These are phyloP conservation scores for Euura lappo DNA, from an alignment of 1,140 invertebrate genomes.

Conservation along the genomic window DNA sequence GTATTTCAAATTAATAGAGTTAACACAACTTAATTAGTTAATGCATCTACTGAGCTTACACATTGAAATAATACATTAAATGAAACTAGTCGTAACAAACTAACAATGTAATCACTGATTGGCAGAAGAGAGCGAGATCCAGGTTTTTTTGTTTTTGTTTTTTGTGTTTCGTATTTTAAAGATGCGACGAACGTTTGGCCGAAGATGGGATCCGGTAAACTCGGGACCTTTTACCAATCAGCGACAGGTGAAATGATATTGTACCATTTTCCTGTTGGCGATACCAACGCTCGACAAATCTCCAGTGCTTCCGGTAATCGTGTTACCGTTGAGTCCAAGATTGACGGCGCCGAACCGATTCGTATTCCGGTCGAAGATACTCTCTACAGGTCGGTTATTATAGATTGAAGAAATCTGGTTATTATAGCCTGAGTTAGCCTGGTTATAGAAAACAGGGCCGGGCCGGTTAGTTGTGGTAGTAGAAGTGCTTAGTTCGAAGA, in stretches of 20 bases:
- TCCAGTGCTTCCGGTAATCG: constrained; percentile 42
- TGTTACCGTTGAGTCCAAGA: constrained; percentile 52
- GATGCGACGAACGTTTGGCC: no score
- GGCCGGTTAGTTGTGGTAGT: constrained; percentile 55
- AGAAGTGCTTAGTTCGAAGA: constrained; percentile 55
- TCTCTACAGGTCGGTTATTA: constrained; percentile 47
- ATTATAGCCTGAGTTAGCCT: constrained; percentile 44
- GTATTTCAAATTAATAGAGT: constrained; percentile 6
- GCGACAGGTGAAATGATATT: neutral
- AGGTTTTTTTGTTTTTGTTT: no score
- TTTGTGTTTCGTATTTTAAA: no score
- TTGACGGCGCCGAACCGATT: constrained; percentile 37
- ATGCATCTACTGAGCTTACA: neutral
- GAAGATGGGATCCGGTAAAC: neutral
- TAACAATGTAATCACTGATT: no score
- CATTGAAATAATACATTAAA: neutral
- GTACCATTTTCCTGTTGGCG: constrained; percentile 50
- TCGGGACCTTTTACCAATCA: neutral
- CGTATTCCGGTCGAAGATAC: constrained; percentile 38
- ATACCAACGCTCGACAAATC: constrained; percentile 41
- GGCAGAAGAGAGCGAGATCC: no score
- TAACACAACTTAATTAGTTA: neutral
- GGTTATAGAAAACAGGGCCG: constrained; percentile 43
- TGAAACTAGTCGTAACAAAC: neutral
- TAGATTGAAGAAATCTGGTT: constrained; percentile 40